Evolutionary conservation across 2,888 invertebrate genomes (phyloP).

Genomic region (Lissocephala sabroskyi): DNA sequence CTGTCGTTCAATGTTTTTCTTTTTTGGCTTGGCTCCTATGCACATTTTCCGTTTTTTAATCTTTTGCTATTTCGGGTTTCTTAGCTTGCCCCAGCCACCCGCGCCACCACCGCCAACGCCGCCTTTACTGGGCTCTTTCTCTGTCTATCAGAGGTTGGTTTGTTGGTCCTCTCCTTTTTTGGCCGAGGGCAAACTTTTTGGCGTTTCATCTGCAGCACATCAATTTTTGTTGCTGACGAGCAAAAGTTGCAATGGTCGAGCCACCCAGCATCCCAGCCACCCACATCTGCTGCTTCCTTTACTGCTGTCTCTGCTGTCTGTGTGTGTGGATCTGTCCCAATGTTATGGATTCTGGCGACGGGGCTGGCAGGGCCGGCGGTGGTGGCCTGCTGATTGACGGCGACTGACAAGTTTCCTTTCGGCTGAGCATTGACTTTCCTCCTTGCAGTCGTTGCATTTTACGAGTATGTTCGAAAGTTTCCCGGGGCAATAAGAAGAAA

Average conservation of each 20-base stretch:
- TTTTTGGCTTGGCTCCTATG: slow-evolving; percentile 26
- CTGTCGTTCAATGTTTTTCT: slow-evolving; percentile 45
- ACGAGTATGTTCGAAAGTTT: slow-evolving; percentile 53
- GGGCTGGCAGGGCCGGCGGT: neutral
- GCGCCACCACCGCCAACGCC: no score
- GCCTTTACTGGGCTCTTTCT: no score
- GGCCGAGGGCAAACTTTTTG: slow-evolving; percentile 61
- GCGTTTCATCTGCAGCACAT: slow-evolving; percentile 67
- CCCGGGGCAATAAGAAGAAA: slow-evolving; percentile 34
- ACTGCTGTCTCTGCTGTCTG: slow-evolving; percentile 3
- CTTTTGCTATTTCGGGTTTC: slow-evolving; percentile 51
- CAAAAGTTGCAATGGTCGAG: slow-evolving; percentile 55
- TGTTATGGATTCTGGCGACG: slow-evolving; percentile 37
- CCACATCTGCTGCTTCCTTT: neutral
- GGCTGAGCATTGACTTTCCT: slow-evolving; percentile 63
- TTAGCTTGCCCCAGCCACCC: slow-evolving; percentile 19
- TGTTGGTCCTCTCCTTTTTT: slow-evolving; percentile 11
- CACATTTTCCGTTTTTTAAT: slow-evolving; percentile 62
- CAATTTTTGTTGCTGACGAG: slow-evolving; percentile 67
- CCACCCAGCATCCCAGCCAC: slow-evolving; percentile 18
- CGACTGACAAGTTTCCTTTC: slow-evolving; percentile 65
- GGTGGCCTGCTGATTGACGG: slow-evolving; percentile 54
- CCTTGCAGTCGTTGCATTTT: slow-evolving; percentile 57
- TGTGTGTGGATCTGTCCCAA: slow-evolving; percentile 16
- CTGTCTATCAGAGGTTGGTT: no score